Evolutionary conservation across 2,113 vertebrate species (phyloP), one percentile per base, ranked within the genome.

Genomic region (Turnix velox): DNA sequence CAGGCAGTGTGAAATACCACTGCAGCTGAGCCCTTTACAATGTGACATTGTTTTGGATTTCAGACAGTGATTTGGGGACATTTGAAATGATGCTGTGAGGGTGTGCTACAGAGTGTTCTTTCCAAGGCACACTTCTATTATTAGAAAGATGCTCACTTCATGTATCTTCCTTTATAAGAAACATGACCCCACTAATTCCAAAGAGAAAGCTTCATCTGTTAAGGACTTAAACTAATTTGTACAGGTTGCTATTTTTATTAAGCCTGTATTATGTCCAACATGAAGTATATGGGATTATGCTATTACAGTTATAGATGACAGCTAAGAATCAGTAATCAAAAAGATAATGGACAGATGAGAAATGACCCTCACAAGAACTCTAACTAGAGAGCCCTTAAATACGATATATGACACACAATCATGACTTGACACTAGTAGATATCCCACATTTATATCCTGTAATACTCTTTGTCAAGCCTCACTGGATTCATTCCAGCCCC

Each of bases 171-270:
- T 86, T 92, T 79, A 84, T 76, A 54, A 79, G 92, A 88, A 96
- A 91, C 57, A 81, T 31, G 65, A 94, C 81, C 80, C 77, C 49
- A 89, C 54, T 62, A 69, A 82, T 73, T 95, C 62, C 59, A 82
- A 80, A 81, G 45, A 92, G 74, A 89, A 55, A 91, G 54, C 35
- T 94, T 91, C 74, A 89, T 91, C 82, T 94, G 54, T 68, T 89
- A 74, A 80, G 61, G 83, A 65, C 63, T 82, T 74, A 76, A 84
- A 69, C 31, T 43, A 66, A 77, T 93, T 88, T 94, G 54, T 69
- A 86, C 1, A 3, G 75, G 73, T 88, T 49, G 39, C 67, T 91
- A 51, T 85, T 94, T 93, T 92, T 92, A 92, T 84, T 93, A 91
- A 92, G 54, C 54, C 43, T 63, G 59, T 46, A 62, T 61, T 76